phyloP scores from a whole-genome alignment of 1,140 invertebrate genomes.

The Dinothrombium tinctorium region DNA sequence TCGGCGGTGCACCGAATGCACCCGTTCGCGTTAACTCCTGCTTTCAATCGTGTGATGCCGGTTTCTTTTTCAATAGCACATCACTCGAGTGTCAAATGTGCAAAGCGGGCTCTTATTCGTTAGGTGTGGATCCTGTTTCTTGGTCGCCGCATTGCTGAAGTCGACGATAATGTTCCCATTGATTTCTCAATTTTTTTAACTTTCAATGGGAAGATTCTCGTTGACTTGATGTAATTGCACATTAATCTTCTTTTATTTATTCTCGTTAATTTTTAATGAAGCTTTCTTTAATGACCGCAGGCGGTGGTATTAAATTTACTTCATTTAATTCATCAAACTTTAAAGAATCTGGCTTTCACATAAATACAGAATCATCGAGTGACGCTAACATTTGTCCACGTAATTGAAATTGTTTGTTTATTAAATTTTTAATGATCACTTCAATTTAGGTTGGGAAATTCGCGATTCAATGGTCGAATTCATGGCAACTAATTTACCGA shows the following conservation, averaged over 20 bases:
- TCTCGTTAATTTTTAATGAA: too few relatives aligned
- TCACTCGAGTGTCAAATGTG: slow-evolving; percentile 25
- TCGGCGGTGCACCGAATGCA: slow-evolving; percentile 21
- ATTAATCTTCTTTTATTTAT: neutral
- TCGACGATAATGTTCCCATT: too few relatives aligned
- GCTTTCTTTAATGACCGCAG: too few relatives aligned
- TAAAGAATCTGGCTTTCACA: slow-evolving; percentile 22
- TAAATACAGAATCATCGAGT: slow-evolving; percentile 10
- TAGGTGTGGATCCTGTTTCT: too few relatives aligned
- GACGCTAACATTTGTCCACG: neutral
- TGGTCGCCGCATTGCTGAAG: too few relatives aligned
- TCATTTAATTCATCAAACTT: slow-evolving; percentile 22
- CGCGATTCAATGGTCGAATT: neutral
- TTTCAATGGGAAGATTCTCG: too few relatives aligned
- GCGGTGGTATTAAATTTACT: slow-evolving; percentile 27
- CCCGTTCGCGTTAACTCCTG: slow-evolving; percentile 27
- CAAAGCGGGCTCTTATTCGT: slow-evolving; percentile 27
- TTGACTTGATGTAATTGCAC: too few relatives aligned
- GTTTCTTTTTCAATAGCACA: slow-evolving; percentile 24
- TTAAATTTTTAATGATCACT: too few relatives aligned
- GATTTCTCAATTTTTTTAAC: too few relatives aligned
- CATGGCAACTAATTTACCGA: neutral
- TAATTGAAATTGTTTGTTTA: neutral
- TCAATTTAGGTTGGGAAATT: too few relatives aligned
- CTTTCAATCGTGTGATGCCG: slow-evolving; percentile 28